phyloP scores from a whole-genome alignment of 2,113 vertebrate genomes.

The Ceyx cyanopectus region DNA sequence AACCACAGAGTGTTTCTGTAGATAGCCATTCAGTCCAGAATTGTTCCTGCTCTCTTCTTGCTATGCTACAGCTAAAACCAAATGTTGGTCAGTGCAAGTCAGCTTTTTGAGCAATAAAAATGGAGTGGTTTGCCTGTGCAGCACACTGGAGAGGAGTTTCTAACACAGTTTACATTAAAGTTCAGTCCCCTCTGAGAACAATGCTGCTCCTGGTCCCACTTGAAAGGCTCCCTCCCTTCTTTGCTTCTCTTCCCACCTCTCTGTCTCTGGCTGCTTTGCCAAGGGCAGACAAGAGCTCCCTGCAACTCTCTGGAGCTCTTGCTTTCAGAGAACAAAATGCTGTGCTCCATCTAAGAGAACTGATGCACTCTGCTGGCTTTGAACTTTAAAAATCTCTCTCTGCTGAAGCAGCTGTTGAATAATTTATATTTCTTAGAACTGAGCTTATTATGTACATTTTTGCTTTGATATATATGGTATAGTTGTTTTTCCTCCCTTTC shows the following conservation, averaged over 20 bases:
- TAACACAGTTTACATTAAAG: not conserved
- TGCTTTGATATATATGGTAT: not conserved
- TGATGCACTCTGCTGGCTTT: slow-evolving; percentile 6
- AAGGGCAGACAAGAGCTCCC: not conserved
- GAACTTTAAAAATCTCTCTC: not conserved
- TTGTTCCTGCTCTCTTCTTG: not conserved
- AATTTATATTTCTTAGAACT: slow-evolving; percentile 61
- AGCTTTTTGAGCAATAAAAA: not conserved
- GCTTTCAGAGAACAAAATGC: not conserved
- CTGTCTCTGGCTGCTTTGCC: slow-evolving; percentile 22
- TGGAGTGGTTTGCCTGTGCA: not conserved
- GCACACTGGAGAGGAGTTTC: not conserved
- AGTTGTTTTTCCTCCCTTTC: slow-evolving; percentile 2
- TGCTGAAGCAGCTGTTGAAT: slow-evolving; percentile 42
- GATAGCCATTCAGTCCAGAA: not conserved
- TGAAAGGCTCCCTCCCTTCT: not conserved
- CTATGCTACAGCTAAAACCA: not conserved
- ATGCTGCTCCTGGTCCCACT: not conserved
- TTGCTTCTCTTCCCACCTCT: not conserved
- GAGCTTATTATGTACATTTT: slow-evolving; percentile 5
- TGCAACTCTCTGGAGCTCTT: not conserved
- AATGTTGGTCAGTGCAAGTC: not conserved
- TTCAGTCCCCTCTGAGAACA: not conserved
- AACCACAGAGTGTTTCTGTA: not conserved
- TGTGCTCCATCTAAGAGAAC: not conserved